Evolutionary conservation across 2,888 invertebrate species (phyloP).

Genomic region (Reticulitermes lucifugus): DNA sequence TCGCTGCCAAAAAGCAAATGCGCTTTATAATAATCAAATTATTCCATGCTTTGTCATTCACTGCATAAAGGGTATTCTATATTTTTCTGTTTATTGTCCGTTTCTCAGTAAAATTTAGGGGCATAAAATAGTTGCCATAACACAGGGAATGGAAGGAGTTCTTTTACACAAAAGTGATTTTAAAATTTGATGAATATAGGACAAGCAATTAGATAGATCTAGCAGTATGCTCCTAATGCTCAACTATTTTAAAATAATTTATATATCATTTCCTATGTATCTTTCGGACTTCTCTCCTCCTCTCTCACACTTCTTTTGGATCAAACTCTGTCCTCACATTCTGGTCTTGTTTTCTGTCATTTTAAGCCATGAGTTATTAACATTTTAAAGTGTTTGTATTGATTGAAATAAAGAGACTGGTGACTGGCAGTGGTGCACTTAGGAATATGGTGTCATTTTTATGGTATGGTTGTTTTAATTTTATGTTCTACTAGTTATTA

Average conservation of each 20-base stretch:
- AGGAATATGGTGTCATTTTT: constrained; percentile 11
- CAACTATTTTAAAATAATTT: constrained; percentile 21
- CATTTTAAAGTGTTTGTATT: constrained; percentile 32
- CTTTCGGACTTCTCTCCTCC: not conserved
- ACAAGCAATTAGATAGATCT: not conserved
- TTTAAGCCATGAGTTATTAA: constrained; percentile 26
- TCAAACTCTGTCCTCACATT: not conserved
- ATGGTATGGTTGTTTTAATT: not conserved
- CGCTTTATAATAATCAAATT: too few relatives aligned
- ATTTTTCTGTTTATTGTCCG: too few relatives aligned
- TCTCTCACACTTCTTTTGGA: not conserved
- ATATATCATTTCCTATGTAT: not conserved
- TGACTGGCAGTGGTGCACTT: constrained; percentile 29
- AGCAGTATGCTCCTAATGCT: not conserved
- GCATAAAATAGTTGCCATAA: not conserved
- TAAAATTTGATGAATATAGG: not conserved
- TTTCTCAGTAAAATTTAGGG: too few relatives aligned
- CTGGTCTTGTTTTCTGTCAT: constrained; percentile 8
- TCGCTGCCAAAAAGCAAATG: too few relatives aligned
- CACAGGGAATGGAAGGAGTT: not conserved
- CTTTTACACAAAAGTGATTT: not conserved
- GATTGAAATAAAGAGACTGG: constrained; percentile 38
- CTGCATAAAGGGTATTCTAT: too few relatives aligned
- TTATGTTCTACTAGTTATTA: not conserved
- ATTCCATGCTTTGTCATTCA: too few relatives aligned